Evolutionary conservation across 2,113 vertebrate genomes (phyloP), one percentile per base, ranked within the genome.

Genomic region (Tapirus terrestris): DNA sequence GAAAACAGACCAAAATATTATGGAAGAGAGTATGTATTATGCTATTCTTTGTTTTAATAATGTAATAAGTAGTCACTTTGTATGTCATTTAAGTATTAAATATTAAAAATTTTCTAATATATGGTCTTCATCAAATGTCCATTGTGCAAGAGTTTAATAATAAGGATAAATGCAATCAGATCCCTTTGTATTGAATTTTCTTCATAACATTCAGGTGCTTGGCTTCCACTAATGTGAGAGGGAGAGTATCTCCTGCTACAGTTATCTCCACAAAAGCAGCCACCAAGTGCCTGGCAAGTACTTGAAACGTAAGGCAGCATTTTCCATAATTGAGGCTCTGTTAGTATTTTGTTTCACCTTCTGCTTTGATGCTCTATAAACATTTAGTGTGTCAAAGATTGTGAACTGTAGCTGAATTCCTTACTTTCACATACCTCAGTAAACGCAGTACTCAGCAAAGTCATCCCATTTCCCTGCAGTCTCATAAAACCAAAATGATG

Each of bases 1-100:
- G 99, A 99, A 98, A 99, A 98, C 99, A 99, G 99, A 98, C 99
- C 99, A 98, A 99, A 99, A 98, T 99, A 99, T 98, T 99, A 99
- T 83, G 99, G 99, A 99, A 99, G 99, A 99, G 99, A 99, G 99
- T 99, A 99, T 98, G 99, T 99, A 98, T 97, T 96, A 96, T 93
- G 67, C 94, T 96, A 91, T 98, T 95, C 31, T 97, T 81, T 97
- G 56, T 98, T 97, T 94, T 90, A 97, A 96, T 27, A 95, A 87
- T 95, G 85, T 97, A 83, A 93, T 98, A 63, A 27, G n/a, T 84
- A 93, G 77, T 97, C 58, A 56, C 36, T 96, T 96, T 12, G 8
- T 90, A 12, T 97, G 48, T 93, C 82, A 63, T 31, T 97, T 89
- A 96, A 94, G 92, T 95, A 68, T 89, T 97, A 92, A 96, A 82